These are phyloP conservation scores for Eupleurogrammus muticus DNA, from an alignment of 2,797 vertebrate species.

Conservation along the genomic window DNA sequence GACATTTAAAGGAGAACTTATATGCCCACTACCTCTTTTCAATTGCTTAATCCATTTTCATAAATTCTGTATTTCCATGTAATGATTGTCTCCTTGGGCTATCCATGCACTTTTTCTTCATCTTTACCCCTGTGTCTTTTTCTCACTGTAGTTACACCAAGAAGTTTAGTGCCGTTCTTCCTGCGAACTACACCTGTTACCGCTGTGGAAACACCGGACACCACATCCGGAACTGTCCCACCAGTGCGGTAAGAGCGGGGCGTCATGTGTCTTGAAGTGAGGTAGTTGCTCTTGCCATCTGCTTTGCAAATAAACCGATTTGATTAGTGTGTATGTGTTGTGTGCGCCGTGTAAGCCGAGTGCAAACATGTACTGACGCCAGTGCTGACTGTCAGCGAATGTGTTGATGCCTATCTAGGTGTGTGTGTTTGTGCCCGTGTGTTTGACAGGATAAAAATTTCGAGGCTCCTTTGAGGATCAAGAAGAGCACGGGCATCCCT, in stretches of 20 bases:
- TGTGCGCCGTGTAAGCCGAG: background rate
- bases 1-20: too few relatives aligned
- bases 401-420: background rate
- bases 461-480: conserved; percentile 91
- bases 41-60: background rate
- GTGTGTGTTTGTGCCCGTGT: conserved; percentile 7
- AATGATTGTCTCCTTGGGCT: too few relatives aligned
- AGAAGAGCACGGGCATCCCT: conserved; percentile 98
- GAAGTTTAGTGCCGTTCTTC: conserved; percentile 89
- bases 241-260: conserved; percentile 87
- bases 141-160: conserved; percentile 90
- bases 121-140: background rate
- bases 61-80: background rate
- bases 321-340: background rate
- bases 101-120: too few relatives aligned
- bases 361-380: too few relatives aligned
- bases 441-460: conserved; percentile 90
- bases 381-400: background rate
- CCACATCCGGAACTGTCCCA: conserved; percentile 96
- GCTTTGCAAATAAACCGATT: background rate
- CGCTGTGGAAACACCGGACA: conserved; percentile 95
- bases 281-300: background rate
- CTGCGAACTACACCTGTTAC: conserved; percentile 93
- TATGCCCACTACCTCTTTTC: background rate
- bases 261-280: background rate